A percentile compares a stretch with the other conserved stretches of the same genome.
phyloP scores from a whole-genome alignment of 2,888 invertebrate species.

The Lasioglossum pauxillum region DNA sequence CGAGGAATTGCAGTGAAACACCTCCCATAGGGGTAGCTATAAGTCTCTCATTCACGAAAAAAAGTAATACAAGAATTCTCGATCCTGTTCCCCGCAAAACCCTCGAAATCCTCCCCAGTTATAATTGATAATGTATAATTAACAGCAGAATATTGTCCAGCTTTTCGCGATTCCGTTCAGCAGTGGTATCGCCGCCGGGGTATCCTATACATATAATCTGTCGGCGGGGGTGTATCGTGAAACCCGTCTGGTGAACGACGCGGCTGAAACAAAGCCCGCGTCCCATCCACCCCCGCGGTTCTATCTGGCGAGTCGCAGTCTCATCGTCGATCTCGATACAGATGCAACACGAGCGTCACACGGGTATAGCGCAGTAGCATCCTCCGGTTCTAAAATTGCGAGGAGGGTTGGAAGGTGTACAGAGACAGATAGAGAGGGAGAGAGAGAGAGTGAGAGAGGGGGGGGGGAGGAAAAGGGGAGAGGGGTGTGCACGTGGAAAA shows the following conservation, averaged over 20 bases:
- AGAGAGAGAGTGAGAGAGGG: too few relatives aligned
- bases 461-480: neutral
- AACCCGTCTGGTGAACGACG: conserved; percentile 41
- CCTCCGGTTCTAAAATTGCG: conserved; percentile 51
- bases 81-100: too few relatives aligned
- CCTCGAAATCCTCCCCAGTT: too few relatives aligned
- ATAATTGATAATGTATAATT: too few relatives aligned
- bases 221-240: conserved; percentile 16
- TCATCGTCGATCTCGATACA: conserved; percentile 48
- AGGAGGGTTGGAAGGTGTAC: conserved; percentile 29
- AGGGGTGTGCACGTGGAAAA: conserved; percentile 38
- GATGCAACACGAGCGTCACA: conserved; percentile 11
- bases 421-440: neutral
- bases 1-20: too few relatives aligned
- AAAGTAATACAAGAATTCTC: too few relatives aligned
- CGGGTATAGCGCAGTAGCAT: neutral
- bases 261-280: conserved; percentile 47
- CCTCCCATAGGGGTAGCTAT: too few relatives aligned
- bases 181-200: neutral
- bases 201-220: neutral
- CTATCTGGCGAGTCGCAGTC: conserved; percentile 18
- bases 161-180: neutral
- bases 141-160: neutral
- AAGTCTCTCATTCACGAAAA: too few relatives aligned
- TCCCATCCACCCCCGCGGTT: conserved; percentile 11